Evolutionary conservation across 2,113 vertebrate species (phyloP), one percentile per base, ranked within the genome.

Genomic region (Dicrurus megarhynchus): DNA sequence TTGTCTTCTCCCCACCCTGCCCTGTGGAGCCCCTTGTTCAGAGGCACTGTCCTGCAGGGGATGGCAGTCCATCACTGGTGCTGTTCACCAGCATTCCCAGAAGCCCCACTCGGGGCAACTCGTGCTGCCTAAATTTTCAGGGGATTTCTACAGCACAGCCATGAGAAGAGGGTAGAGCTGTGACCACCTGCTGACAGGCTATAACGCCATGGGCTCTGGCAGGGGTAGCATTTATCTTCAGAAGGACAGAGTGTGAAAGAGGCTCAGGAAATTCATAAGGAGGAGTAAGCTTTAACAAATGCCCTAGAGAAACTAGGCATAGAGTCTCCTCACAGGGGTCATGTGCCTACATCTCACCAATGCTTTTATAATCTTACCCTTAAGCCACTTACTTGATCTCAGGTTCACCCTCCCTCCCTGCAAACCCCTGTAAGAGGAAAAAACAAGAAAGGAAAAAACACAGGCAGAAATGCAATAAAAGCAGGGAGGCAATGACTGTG

Each of bases 321-420:
- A 67, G 84, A 89, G 77, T 57, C 81, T 67, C 3, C 4, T 42
- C 64, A 61, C 32, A 57, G 59, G 68, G 69, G 15, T 76, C 71
- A 64, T n/a, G 24, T 76, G 74, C 65, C 70, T 79, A 35, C 61
- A 52, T 84, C 53, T 89, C 61, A 55, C 84, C 57, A 44, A 13
- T 15, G 27, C 53, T 85, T 85, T 93, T 49, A 76, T 78, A 84
- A 71, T 91, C 78, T 71, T 84, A 82, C 49, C 77, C 90, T 87
- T 87, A 71, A 97, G 56, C 44, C 32, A 52, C 57, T 83, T 73
- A 37, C 84, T 88, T 68, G 78, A 85, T 79, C 60, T 87, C 90
- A 57, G 61, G 52, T 71, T 91, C 49, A 56, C 9, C 10, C 44
- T 76, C 28, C 33, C 46, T 47, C 44, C 28, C 59, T 22, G 20